phyloP scores from a whole-genome alignment of 2,888 invertebrate genomes.

The Vesta saturnalis region DNA sequence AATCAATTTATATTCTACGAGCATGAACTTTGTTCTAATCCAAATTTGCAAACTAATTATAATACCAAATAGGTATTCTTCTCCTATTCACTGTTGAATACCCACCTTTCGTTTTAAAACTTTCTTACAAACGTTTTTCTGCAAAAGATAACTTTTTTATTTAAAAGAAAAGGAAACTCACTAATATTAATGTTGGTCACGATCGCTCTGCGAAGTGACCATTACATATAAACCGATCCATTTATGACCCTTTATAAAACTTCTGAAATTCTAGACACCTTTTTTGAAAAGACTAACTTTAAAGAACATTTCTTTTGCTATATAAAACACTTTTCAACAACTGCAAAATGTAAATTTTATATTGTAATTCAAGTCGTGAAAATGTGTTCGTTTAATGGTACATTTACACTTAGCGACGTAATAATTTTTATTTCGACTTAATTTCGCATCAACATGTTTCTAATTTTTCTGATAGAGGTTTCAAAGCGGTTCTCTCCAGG shows the following conservation, averaged over 20 bases:
- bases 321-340: conserved; percentile 49
- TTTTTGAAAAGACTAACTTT: conserved; percentile 41
- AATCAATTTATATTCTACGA: background rate
- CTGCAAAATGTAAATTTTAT: conserved; percentile 41
- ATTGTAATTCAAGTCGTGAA: conserved; percentile 28
- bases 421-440: conserved; percentile 35
- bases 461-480: conserved; percentile 52
- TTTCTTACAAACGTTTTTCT: conserved; percentile 9
- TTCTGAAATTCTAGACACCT: conserved; percentile 41
- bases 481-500: conserved; percentile 53
- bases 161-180: conserved; percentile 9
- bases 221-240: conserved; percentile 58
- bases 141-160: conserved; percentile 13
- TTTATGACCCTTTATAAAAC: conserved; percentile 49
- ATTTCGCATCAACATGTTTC: conserved; percentile 47
- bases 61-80: background rate
- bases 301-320: conserved; percentile 44
- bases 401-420: conserved; percentile 33
- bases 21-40: background rate
- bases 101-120: background rate
- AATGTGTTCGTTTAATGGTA: conserved; percentile 25
- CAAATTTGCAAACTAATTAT: background rate
- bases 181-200: conserved; percentile 47
- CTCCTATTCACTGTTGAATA: background rate
- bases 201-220: conserved; percentile 56